Percentiles rank a stretch among this genome's conserved stretches.
Conservation (phyloP, 1,140 invertebrate species). For the Drosophila funebris region DNA sequence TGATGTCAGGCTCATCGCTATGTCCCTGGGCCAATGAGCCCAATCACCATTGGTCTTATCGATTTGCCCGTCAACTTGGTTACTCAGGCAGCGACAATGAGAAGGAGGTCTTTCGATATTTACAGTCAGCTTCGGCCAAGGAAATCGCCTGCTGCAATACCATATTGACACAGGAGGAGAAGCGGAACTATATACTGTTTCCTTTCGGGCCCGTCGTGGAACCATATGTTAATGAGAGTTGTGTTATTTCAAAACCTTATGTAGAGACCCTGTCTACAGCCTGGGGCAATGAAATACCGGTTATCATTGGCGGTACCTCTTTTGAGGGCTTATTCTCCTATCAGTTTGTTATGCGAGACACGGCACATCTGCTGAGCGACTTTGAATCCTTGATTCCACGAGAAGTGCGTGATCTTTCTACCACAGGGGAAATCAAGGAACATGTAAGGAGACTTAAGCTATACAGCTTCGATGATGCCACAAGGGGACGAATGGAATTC, state of each 20-base stretch:
- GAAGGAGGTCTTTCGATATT: conserved; percentile 73
- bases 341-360: conserved; percentile 40
- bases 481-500: conserved; percentile 48
- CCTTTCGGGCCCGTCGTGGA: conserved; percentile 83
- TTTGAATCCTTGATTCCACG: conserved; percentile 53
- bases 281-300: conserved; percentile 81
- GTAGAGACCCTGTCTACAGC: conserved; percentile 64
- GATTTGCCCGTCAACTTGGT: conserved; percentile 59
- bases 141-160: conserved; percentile 25
- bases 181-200: conserved; percentile 49
- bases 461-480: conserved; percentile 51
- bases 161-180: conserved; percentile 43
- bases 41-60: conserved; percentile 44
- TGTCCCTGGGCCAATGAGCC: conserved; percentile 70
- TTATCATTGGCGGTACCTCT: conserved; percentile 81
- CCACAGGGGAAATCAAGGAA: conserved; percentile 39
- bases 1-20: conserved; percentile 85
- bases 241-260: conserved; percentile 65
- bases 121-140: conserved; percentile 56
- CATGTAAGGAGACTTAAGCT: conserved; percentile 49
- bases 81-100: conserved; percentile 79
- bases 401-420: conserved; percentile 28
- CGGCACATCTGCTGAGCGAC: conserved; percentile 51
- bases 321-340: conserved; percentile 81
- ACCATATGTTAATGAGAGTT: conserved; percentile 62